Evolutionary conservation across 2,113 vertebrate genomes (phyloP).

Genomic region (Oriolus oriolus): DNA sequence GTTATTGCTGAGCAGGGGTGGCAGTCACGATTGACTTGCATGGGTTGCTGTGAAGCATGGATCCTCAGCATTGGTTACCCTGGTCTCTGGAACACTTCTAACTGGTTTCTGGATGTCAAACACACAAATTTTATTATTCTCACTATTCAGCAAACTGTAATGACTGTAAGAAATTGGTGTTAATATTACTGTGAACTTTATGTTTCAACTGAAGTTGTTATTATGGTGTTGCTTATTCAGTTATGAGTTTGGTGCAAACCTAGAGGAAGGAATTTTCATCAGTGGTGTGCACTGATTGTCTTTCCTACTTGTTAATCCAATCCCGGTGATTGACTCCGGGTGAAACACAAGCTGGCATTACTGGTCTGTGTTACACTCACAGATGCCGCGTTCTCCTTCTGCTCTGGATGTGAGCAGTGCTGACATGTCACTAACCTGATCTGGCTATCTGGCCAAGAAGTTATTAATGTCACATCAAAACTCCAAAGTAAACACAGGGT

Average conservation of each 20-base stretch:
- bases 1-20: neutral
- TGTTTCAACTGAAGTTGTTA: neutral
- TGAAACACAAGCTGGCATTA: neutral
- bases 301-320: neutral
- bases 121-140: neutral
- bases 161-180: neutral
- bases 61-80: neutral
- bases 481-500: neutral
- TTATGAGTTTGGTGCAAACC: neutral
- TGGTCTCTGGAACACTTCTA: neutral
- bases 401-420: neutral
- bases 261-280: neutral
- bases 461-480: neutral
- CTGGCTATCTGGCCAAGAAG: neutral
- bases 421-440: neutral
- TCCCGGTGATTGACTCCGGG: neutral
- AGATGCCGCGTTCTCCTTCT: neutral
- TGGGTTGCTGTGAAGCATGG: too few relatives aligned
- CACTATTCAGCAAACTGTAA: neutral
- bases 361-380: neutral
- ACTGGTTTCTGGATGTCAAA: neutral
- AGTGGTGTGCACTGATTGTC: neutral
- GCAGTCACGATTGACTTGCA: accelerated
- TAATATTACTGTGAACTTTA: neutral
- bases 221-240: neutral